Evolutionary conservation across 2,797 vertebrate species (phyloP), one percentile per base, ranked within the genome.

Genomic region (Prunella strophiata): DNA sequence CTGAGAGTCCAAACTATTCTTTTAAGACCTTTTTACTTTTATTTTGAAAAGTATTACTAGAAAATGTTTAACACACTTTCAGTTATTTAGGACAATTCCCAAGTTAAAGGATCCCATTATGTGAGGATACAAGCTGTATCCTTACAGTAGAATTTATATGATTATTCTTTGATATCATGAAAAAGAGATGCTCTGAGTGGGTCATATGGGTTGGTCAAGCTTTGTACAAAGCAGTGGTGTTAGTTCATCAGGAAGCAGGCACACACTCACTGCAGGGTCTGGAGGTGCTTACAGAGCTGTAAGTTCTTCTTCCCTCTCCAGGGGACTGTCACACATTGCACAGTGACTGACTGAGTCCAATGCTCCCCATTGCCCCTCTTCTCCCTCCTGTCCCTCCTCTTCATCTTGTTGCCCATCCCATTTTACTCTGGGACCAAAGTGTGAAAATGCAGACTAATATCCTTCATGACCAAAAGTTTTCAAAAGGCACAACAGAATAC

Each of bases 201-300:
- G 5, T 63, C 1, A 1, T 17, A 2, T 3, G 8, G 5, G 5
- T 15, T 67, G 73, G 58, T 27, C 23, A 38, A 70, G 42, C 3
- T 70, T 72, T 42, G 16, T 45, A 17, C 30, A 22, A 82, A 61
- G 18, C 29, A 50, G 7, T 5, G 34, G 18, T 57, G 45, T 21
- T 38, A 57, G 47, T 42, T 84, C 15, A 25, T 58, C 38, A 26
- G 42, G 32, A 67, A 43, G 13, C 30, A 62, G 51, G 19, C 7
- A 26, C 19, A 61, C 67, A 22, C 7, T 55, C 54, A 45, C 29
- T 52, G 42, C 0, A 1, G 42, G 34, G 12, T 42, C 34, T 14
- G 42, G 26, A 70, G 45, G 21, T 38, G 32, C 38, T 75, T 29
- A 27, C 23, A 61, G 45, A 68, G 54, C 67, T 65, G 19, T 17